Evolutionary conservation across 2,888 invertebrate genomes (phyloP), one percentile per base, ranked within the genome.

Genomic region (Pterostichus niger): DNA sequence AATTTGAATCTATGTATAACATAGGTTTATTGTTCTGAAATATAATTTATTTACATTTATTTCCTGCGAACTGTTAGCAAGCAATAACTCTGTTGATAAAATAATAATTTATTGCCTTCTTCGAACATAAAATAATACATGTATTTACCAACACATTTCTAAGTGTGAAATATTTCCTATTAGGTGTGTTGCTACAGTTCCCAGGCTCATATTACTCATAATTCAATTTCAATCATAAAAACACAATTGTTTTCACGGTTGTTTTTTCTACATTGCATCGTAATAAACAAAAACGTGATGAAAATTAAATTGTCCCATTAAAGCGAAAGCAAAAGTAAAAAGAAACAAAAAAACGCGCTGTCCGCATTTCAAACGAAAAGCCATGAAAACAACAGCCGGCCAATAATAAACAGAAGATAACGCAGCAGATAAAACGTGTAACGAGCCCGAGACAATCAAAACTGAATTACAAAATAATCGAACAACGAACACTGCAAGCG

Each of bases 371-470:
- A 75, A 75, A 75, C 75, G 75, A 75, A 75, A 75, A 75, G 75
- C 75, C 75, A 75, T 75, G 77, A 77, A 77, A 77, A 77, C 77
- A 77, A 77, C 77, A 59, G 59, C 44, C 61, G 78, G 78, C 56
- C 78, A 56, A 78, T 78, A 40, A 78, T 59, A 78, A 78, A 78
- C 61, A 78, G 31, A 59, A 78, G 78, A 78, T 78, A 78, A 78
- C 56, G 59, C 17, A 59, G 59, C 75, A 75, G 75, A 75, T 75
- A 75, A 75, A 75, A 75, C 75, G 75, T 75, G 75, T 75, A 75
- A 75, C 75, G 75, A 75, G 75, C 75, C 75, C 49, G 49, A 33
- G 75, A 75, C 75, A 75, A 75, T 75, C 52, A 75, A 75, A 75
- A 75, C n/a, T 24, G 75, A 75, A 75, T 75, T 75, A 75, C 75